These are phyloP conservation scores for Gallinago undulata DNA, from an alignment of 2,113 vertebrate genomes.

Conservation along the genomic window DNA sequence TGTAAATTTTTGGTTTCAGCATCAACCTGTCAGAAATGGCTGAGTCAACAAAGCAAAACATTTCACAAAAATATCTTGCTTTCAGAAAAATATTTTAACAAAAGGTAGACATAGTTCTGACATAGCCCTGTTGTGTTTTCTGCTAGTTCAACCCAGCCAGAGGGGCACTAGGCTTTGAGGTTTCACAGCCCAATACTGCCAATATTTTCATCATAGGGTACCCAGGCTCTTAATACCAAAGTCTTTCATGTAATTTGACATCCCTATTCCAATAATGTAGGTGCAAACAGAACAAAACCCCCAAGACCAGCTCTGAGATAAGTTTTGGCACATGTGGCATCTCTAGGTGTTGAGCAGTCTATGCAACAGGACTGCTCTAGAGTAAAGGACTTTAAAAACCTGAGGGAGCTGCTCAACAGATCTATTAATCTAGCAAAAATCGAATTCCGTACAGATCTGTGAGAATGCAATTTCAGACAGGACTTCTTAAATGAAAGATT, in stretches of 20 bases:
- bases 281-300: background rate
- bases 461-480: background rate
- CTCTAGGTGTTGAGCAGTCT: background rate
- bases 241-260: background rate
- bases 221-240: background rate
- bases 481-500: background rate
- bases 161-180: accelerated
- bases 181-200: background rate
- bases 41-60: background rate
- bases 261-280: background rate
- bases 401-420: background rate
- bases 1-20: background rate
- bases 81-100: background rate
- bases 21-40: background rate
- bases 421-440: background rate
- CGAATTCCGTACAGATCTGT: accelerated
- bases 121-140: background rate
- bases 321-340: background rate
- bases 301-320: background rate
- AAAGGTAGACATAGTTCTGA: background rate
- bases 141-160: background rate
- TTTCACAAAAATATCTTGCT: background rate
- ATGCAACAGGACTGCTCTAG: background rate
- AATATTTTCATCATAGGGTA: background rate
- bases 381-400: background rate